These are phyloP conservation scores for Nanorana parkeri DNA, from an alignment of 2,113 vertebrate genomes.

Conservation along the genomic window DNA sequence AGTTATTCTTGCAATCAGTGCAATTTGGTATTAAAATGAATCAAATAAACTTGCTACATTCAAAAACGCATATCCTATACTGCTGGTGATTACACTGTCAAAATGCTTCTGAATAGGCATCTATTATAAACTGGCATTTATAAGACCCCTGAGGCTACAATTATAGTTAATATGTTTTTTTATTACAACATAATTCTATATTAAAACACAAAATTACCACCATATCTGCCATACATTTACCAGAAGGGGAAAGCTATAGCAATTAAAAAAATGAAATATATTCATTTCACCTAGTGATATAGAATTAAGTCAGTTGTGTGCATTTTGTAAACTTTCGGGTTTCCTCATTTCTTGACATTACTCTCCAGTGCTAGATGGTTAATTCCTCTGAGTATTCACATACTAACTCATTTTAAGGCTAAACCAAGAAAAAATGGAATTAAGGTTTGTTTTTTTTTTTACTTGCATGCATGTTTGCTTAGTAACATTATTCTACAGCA, in stretches of 20 bases:
- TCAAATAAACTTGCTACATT: too few species aligned
- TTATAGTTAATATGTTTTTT: background rate
- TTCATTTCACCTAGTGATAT: background rate
- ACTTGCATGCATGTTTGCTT: slow-evolving; percentile 44
- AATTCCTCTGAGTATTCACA: slow-evolving; percentile 42
- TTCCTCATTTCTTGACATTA: slow-evolving; percentile 25
- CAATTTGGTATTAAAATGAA: too few species aligned
- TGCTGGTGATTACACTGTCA: too few species aligned
- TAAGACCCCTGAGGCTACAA: background rate
- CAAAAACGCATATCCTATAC: too few species aligned
- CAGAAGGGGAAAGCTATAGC: background rate
- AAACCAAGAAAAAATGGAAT: slow-evolving; percentile 37
- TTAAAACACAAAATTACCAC: background rate
- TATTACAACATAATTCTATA: background rate
- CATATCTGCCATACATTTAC: background rate
- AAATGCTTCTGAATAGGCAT: too few species aligned
- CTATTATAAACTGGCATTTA: background rate
- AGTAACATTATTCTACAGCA: slow-evolving; percentile 46
- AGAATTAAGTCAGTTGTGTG: slow-evolving; percentile 29
- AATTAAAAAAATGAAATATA: slow-evolving; percentile 6
- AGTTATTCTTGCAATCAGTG: too few species aligned
- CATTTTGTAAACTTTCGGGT: slow-evolving; percentile 29
- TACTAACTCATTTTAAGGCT: slow-evolving; percentile 49
- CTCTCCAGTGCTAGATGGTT: slow-evolving; percentile 21
- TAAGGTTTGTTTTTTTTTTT: slow-evolving; percentile 33